phyloP scores from a whole-genome alignment of 2,888 invertebrate genomes.

The Tillus elongatus region DNA sequence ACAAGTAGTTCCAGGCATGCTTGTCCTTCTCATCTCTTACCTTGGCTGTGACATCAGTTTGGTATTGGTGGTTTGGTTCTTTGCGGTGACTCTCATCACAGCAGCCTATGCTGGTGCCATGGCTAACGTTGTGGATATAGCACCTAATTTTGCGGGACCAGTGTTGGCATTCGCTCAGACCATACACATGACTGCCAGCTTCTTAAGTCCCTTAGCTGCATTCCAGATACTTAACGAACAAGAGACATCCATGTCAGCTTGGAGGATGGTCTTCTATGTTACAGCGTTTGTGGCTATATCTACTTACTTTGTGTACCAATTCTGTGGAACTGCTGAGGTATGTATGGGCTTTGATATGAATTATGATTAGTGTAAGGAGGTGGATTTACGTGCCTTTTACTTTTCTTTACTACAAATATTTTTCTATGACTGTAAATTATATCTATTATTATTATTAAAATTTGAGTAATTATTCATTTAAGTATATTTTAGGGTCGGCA shows the following conservation, averaged over 20 bases:
- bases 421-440: too few species aligned
- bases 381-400: too few species aligned
- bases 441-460: too few species aligned
- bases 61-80: slow-evolving; percentile 56
- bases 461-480: too few species aligned
- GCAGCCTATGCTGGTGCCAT: slow-evolving; percentile 67
- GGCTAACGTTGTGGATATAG: slow-evolving; percentile 68
- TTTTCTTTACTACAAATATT: too few species aligned
- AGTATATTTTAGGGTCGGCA: too few species aligned
- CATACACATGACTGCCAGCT: slow-evolving; percentile 68
- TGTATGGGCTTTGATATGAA: too few species aligned
- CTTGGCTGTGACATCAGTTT: slow-evolving; percentile 51
- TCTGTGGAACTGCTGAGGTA: slow-evolving; percentile 58
- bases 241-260: slow-evolving; percentile 47
- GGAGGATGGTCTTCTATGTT: slow-evolving; percentile 56
- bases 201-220: slow-evolving; percentile 56
- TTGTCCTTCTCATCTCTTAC: slow-evolving; percentile 55
- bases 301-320: slow-evolving; percentile 56
- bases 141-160: slow-evolving; percentile 68
- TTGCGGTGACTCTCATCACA: slow-evolving; percentile 60
- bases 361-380: too few species aligned
- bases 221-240: slow-evolving; percentile 52
- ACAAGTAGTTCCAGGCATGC: slow-evolving; percentile 59
- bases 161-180: slow-evolving; percentile 66
- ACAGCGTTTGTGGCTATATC: slow-evolving; percentile 51